These are phyloP conservation scores for Vidua chalybeata DNA, from an alignment of 2,113 vertebrate genomes.

Conservation along the genomic window DNA sequence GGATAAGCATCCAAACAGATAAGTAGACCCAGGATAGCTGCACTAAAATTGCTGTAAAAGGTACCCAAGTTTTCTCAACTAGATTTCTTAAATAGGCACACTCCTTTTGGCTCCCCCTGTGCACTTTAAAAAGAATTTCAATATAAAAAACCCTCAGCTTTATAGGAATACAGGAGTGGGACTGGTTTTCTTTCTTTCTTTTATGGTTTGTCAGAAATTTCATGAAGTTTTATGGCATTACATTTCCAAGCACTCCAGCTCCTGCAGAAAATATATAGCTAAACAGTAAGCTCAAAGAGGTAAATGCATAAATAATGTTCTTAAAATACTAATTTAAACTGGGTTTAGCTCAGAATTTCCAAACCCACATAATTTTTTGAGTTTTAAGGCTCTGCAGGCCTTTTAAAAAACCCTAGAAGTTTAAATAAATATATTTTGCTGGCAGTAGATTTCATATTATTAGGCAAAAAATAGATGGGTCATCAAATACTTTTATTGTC, in stretches of 20 bases:
- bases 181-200: conserved; percentile 48
- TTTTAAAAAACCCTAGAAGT: conserved; percentile 26
- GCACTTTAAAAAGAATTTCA: conserved; percentile 18
- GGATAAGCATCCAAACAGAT: background rate
- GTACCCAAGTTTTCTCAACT: background rate
- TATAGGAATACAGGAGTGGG: conserved; percentile 2
- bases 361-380: conserved; percentile 15
- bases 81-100: background rate
- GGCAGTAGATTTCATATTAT: conserved; percentile 38
- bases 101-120: background rate
- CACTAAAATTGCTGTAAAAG: background rate
- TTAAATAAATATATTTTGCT: conserved; percentile 59
- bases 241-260: conserved; percentile 19
- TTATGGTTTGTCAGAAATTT: conserved; percentile 42
- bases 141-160: conserved; percentile 19
- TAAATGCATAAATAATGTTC: conserved; percentile 38
- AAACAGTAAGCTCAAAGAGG: conserved; percentile 58
- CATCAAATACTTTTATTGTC: conserved; percentile 50
- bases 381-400: conserved; percentile 38
- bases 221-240: conserved; percentile 54
- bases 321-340: conserved; percentile 43
- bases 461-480: conserved; percentile 47
- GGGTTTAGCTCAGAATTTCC: conserved; percentile 48
- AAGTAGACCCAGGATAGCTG: background rate
- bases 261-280: conserved; percentile 45